A percentile compares a stretch with the other conserved stretches of the same genome.
Evolutionary conservation across 2,888 invertebrate species (phyloP).

Genomic region (Chrysina gloriosa): DNA sequence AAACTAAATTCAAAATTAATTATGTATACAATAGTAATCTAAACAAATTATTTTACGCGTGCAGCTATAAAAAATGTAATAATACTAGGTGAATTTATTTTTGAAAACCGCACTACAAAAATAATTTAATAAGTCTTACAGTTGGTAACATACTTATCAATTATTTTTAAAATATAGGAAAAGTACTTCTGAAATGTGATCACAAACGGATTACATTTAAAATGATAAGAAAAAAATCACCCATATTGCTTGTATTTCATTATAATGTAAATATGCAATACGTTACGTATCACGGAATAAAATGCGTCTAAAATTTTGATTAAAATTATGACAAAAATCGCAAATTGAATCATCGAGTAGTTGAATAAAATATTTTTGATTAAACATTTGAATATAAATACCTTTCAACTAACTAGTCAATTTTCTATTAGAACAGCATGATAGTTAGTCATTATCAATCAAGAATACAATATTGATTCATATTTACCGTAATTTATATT

Average conservation of each 20-base stretch:
- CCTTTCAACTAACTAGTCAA: too few relatives aligned
- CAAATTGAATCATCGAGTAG: too few relatives aligned
- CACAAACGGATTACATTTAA: conserved; percentile 2
- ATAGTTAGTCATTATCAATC: too few relatives aligned
- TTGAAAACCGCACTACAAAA: conserved; percentile 32
- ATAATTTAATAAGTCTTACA: conserved; percentile 37
- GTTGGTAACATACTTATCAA: conserved; percentile 34
- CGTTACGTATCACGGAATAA: too few relatives aligned
- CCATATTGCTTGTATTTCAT: conserved; percentile 7
- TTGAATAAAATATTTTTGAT: too few relatives aligned
- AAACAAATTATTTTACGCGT: conserved; percentile 25
- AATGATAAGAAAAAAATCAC: neutral
- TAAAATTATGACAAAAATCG: too few relatives aligned
- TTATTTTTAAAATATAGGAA: conserved; percentile 23
- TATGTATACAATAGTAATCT: conserved; percentile 15
- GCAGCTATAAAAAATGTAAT: conserved; percentile 25
- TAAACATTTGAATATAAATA: too few relatives aligned
- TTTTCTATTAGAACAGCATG: too few relatives aligned
- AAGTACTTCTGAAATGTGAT: neutral
- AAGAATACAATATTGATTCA: too few relatives aligned
- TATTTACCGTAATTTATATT: too few relatives aligned
- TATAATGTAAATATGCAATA: conserved; percentile 30
- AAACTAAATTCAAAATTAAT: conserved; percentile 39
- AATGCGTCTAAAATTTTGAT: too few relatives aligned
- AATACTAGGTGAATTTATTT: conserved; percentile 35